phyloP scores from a whole-genome alignment of 2,797 vertebrate species.

The Catamblyrhynchus diadema region DNA sequence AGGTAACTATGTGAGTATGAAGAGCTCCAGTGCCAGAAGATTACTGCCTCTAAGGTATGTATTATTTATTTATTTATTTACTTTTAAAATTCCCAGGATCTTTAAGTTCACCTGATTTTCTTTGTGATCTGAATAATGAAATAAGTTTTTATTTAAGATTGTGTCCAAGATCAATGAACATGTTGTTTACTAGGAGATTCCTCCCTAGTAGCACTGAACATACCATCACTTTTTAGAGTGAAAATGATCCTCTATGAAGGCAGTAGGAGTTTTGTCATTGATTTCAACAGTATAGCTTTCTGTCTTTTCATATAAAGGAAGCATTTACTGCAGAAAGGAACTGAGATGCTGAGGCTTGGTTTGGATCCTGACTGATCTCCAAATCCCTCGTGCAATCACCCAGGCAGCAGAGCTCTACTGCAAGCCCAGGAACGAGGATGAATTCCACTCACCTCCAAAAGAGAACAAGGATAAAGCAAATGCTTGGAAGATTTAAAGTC shows the following conservation, averaged over 20 bases:
- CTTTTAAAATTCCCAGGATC: background rate
- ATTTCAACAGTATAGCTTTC: background rate
- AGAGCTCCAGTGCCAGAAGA: background rate
- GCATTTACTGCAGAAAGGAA: background rate
- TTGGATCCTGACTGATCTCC: slow-evolving; percentile 28
- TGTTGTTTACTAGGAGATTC: background rate
- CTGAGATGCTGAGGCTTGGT: background rate
- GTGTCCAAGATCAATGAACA: background rate
- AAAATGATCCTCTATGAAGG: background rate
- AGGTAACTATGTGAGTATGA: background rate
- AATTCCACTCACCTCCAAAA: background rate
- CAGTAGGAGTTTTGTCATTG: background rate
- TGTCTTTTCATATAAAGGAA: background rate
- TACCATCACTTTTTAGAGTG: background rate
- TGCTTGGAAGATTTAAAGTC: slow-evolving; percentile 17
- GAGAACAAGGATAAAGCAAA: slow-evolving; percentile 18
- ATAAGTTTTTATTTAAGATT: background rate
- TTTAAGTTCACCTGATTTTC: background rate
- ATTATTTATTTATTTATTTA: background rate
- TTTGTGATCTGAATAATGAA: background rate
- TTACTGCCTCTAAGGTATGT: background rate
- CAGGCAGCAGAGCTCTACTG: background rate
- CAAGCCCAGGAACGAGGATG: background rate
- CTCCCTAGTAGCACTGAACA: background rate
- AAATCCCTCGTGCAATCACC: slow-evolving; percentile 22